Base-by-base conservation (phyloP, 2,888 invertebrate genomes). In the Spisula solida region DNA sequence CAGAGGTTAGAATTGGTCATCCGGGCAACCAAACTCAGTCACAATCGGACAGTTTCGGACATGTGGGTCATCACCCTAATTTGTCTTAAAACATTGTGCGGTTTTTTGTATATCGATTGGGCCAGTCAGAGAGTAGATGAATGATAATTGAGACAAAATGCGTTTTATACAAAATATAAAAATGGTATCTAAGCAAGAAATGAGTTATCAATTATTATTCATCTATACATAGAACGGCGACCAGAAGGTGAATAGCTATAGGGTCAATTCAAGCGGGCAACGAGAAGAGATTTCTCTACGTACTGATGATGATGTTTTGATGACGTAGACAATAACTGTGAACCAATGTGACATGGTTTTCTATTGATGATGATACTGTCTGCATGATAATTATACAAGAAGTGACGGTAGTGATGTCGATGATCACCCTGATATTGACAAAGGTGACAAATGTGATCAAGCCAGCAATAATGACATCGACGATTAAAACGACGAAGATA, bases 51-150 rank as follows among this genome's bases (percentile, higher is more conserved):
- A 78, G 41, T 16, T 20, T 41, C n/a, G 85, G 85, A 78, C 85
- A 85, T 55, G 31, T 41, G 41, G 85, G 85, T 85, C 56, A 85
- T 78, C 78, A 79, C 70, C 78, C 56, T 79, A 55, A 85, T 85
- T 85, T 85, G 78, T 85, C 85, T 56, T 85, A 51, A 51, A 25
- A 55, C 60, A n/a, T 8, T 41, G 41, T 41, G 8, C 41, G 41
- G n/a, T n/a, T 41, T 41, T 41, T 66, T 66, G 60, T 25, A 78
- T 78, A 66, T 66, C 25, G 60, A 66, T 66, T 66, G 60, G 10
- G 5, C 20, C 16, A 12, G 51, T 51, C 41, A 16, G 51, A 51
- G 51, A 16, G 14, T 16, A 51, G 51, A 41, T 41, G 8, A 12
- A n/a, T 66, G 25, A 25, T 10, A 66, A 20, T 25, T n/a, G 20